Base-by-base conservation (phyloP, 2,888 invertebrate species). In the Cryptus viduatorius region DNA sequence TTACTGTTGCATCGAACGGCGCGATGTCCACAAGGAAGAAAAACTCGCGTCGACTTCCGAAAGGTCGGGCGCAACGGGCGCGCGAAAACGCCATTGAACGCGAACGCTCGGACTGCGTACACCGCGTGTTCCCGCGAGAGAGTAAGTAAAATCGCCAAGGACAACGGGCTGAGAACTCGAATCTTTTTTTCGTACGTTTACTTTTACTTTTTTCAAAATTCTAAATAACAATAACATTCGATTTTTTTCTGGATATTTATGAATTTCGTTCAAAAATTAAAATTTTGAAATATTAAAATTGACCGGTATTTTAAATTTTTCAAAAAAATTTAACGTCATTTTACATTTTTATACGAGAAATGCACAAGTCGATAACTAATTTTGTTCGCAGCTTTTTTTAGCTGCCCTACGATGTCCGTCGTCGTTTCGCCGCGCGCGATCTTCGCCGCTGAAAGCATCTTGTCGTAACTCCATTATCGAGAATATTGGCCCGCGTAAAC, bases 401-500 rank as follows among this genome's bases (percentile, higher is more conserved):
- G 12, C 19, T 48, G 31, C 14, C 29, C n/a, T 69, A 44, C 61
- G 61, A 76, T 71, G 42, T 65, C 16, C 48, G 14, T 19, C 31
- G 14, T 78, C 37, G 50, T 77, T 29, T 61, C 61, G 29, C 29
- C 61, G 61, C 61, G 14, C 31, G 14, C 61, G 29, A 42, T 59
- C 24, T 24, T 48, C 59, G 59, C 50, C 24, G 59, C 69, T 67
- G 71, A 67, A 83, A 79, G 79, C 64, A 64, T 79, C 71, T 79
- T 71, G 61, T 46, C 56, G 46, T 67, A 72, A 79, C 61, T 79
- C 79, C 65, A 44, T 79, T 72, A 73, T 68, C 77, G 78, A 48
- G 46, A 48, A 37, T 42, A 56, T 59, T 78, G 68, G 59, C 46
- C 73, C 56, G 79, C 48, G 72, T 72, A 73, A 79, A 79, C 72